Base-by-base conservation (phyloP, 2,888 invertebrate species). In the Agonum fuliginosum region DNA sequence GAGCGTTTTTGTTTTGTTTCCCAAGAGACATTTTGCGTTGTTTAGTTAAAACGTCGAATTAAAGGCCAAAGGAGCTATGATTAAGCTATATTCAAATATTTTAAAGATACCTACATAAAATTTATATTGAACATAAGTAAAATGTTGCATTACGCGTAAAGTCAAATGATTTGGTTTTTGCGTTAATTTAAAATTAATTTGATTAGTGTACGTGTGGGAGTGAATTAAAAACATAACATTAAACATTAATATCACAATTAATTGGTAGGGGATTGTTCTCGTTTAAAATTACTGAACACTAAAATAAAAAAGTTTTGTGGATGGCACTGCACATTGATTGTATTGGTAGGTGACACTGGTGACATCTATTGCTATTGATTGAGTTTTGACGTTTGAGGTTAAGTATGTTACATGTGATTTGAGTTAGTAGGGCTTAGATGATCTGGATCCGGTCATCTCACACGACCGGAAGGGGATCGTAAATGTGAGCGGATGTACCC, bases 401-500 rank as follows among this genome's bases (percentile, higher is more conserved):
- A 27, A 17, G 34, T 20, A 27, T n/a, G 34, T 73, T 73, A 73
- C 24, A 73, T 75, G 48, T 75, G 74, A 46, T 30, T 62, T 30
- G 65, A 51, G 22, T 65, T 65, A n/a, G 43, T 75, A 14, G 74
- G 74, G 43, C 43, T 58, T 54, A 27, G 41, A 54, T 69, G 76
- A 19, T 79, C 80, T 75, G 79, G 81, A 78, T 80, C 79, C 89
- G 92, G 93, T 95, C 94, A 97, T 93, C 97, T 92, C 87, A 97
- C 97, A 87, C 96, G 92, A 86, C 97, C 97, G 81, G 96, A 96
- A 67, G 96, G 96, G 83, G 97, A 97, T 82, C 97, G 93, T 83
- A 97, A 91, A 88, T 97, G 95, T 81, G 96, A 97, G 83, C 96
- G 93, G 86, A 97, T 96, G 89, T 96, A 96, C 79, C 95, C 95